These are phyloP conservation scores for Sebastes umbrosus DNA, from an alignment of 2,797 vertebrate genomes.

Conservation along the genomic window DNA sequence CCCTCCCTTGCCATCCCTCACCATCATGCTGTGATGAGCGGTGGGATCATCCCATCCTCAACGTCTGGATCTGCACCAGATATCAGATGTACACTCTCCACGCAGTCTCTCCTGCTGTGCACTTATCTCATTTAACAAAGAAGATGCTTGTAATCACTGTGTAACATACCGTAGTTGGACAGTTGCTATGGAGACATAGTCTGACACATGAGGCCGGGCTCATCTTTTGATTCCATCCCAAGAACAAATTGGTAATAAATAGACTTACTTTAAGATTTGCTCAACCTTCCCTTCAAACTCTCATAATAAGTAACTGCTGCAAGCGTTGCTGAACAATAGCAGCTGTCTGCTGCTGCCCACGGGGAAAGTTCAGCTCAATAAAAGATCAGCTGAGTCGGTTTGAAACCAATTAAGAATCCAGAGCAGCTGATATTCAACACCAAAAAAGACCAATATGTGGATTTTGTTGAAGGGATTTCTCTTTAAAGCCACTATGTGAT, in stretches of 20 bases:
- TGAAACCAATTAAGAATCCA: neutral
- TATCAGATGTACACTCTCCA: neutral
- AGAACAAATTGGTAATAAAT: neutral
- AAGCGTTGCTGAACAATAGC: neutral
- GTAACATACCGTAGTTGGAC: neutral
- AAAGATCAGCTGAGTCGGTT: neutral
- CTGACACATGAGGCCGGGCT: neutral
- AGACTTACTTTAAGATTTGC: neutral
- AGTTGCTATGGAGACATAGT: neutral
- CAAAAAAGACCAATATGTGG: neutral
- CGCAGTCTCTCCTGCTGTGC: neutral
- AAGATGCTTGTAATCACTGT: neutral
- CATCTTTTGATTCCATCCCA: neutral
- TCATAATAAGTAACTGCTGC: neutral
- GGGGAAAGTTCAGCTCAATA: neutral
- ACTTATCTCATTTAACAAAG: neutral
- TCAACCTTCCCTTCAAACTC: neutral
- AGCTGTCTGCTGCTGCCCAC: neutral
- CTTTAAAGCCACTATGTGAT: neutral
- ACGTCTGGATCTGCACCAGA: conserved; percentile 6
- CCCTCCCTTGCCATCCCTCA: neutral
- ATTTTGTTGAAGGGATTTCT: neutral
- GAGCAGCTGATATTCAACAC: neutral
- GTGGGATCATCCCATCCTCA: conserved; percentile 18
- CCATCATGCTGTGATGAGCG: conserved; percentile 8